phyloP scores from a whole-genome alignment of 2,888 invertebrate species.

The Halictus ligatus region DNA sequence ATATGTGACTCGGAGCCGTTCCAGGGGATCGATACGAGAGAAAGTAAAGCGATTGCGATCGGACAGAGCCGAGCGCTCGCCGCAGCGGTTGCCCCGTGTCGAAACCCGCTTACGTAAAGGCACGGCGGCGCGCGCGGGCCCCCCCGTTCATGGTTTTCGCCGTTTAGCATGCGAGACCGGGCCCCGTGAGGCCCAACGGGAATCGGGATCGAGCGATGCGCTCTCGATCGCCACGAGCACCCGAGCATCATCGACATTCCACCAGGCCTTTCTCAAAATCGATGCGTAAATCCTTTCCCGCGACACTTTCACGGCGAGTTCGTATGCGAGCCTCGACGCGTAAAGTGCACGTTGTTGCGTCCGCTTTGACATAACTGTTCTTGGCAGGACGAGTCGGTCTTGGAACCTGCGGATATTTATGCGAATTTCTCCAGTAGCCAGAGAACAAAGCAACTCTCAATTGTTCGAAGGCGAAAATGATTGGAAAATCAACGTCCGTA shows the following conservation, averaged over 20 bases:
- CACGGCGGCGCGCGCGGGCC: neutral
- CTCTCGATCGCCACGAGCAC: neutral
- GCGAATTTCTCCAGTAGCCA: too few relatives aligned
- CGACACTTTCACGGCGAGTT: neutral
- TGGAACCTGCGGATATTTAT: too few relatives aligned
- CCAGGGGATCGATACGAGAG: slow-evolving; percentile 66
- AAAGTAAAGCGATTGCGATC: slow-evolving; percentile 63
- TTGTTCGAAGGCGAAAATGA: neutral
- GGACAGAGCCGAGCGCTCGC: slow-evolving; percentile 1
- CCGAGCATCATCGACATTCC: neutral
- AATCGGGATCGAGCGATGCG: neutral
- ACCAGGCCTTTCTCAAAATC: neutral
- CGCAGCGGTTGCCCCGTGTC: slow-evolving; percentile 37
- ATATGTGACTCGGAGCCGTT: slow-evolving; percentile 55
- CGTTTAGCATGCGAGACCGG: neutral
- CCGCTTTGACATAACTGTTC: neutral
- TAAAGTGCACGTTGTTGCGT: neutral
- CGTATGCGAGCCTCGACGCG: neutral
- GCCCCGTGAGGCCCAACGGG: neutral
- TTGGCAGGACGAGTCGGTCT: too few relatives aligned
- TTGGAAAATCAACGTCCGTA: neutral
- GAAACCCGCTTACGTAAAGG: slow-evolving; percentile 69
- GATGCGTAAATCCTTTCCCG: neutral
- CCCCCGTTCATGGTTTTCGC: neutral
- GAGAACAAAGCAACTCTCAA: too few relatives aligned